Conservation (phyloP, 2,113 vertebrate genomes). For the Rana temporaria region DNA sequence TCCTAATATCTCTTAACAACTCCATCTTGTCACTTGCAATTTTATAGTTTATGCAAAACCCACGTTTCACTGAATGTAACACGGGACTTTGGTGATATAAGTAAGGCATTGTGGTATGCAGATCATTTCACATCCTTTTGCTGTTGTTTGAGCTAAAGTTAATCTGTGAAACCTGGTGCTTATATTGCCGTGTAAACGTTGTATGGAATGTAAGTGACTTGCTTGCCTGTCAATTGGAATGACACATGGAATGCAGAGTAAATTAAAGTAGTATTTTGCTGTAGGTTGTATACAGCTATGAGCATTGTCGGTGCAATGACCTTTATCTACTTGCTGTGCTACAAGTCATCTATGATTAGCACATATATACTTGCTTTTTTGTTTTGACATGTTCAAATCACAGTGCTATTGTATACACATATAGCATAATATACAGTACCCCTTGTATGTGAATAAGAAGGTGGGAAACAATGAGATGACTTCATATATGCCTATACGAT, state of each 20-base stretch:
- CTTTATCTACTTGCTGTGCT: neutral
- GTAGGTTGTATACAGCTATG: neutral
- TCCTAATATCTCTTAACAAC: neutral
- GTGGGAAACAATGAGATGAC: too few species aligned
- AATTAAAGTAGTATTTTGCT: slow-evolving; percentile 19
- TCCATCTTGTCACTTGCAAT: neutral
- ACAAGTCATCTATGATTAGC: neutral
- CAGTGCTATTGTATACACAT: too few species aligned
- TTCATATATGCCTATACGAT: too few species aligned
- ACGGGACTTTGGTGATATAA: neutral
- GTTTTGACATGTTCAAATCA: too few species aligned
- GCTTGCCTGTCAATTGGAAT: neutral
- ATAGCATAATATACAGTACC: too few species aligned
- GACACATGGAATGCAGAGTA: slow-evolving; percentile 26
- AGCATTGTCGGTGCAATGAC: neutral
- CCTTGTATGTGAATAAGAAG: too few species aligned
- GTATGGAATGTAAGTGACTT: slow-evolving; percentile 17
- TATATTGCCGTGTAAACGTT: slow-evolving; percentile 9
- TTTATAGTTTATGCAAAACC: neutral
- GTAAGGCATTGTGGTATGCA: slow-evolving; percentile 27
- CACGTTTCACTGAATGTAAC: neutral
- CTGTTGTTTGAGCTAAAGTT: neutral
- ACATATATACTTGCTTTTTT: too few species aligned
- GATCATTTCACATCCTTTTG: slow-evolving; percentile 17
- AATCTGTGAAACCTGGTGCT: slow-evolving; percentile 14